Evolutionary conservation across 1,140 invertebrate genomes (phyloP).

Genomic region (Drosophila sp.): DNA sequence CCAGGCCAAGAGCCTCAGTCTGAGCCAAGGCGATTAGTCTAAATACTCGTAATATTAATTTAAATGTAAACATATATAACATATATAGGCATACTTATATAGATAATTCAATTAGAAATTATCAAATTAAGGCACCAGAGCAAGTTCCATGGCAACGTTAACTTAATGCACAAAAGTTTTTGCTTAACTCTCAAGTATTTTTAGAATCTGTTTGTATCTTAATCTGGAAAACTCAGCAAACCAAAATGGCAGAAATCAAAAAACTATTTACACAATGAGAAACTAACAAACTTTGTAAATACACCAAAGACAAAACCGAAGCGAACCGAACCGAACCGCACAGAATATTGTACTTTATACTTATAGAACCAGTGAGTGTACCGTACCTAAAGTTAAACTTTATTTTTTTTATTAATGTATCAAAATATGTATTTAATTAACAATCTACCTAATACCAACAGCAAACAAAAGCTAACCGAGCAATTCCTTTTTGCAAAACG

Average conservation of each 20-base stretch:
- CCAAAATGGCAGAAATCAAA: slow-evolving; percentile 22
- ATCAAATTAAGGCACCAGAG: slow-evolving; percentile 42
- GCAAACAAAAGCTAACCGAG: slow-evolving; percentile 48
- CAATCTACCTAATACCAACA: slow-evolving; percentile 35
- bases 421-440: slow-evolving; percentile 34
- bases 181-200: slow-evolving; percentile 60
- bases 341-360: slow-evolving; percentile 53
- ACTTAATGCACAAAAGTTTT: slow-evolving; percentile 61
- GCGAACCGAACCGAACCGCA: background rate
- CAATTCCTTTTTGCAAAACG: slow-evolving; percentile 72
- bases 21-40: slow-evolving; percentile 67
- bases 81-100: background rate
- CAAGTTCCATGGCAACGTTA: slow-evolving; percentile 39
- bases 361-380: slow-evolving; percentile 53
- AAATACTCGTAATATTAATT: background rate
- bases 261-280: slow-evolving; percentile 69
- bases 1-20: slow-evolving; percentile 73
- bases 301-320: slow-evolving; percentile 46
- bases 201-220: slow-evolving; percentile 30
- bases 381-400: slow-evolving; percentile 62
- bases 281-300: slow-evolving; percentile 56
- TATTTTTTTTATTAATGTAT: slow-evolving; percentile 48
- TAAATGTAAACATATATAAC: background rate
- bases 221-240: slow-evolving; percentile 11
- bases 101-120: slow-evolving; percentile 55